Percentiles rank a stretch among this genome's conserved stretches.
These are phyloP conservation scores for Saccostrea echinata DNA, from an alignment of 1,140 invertebrate species.

Conservation along the genomic window DNA sequence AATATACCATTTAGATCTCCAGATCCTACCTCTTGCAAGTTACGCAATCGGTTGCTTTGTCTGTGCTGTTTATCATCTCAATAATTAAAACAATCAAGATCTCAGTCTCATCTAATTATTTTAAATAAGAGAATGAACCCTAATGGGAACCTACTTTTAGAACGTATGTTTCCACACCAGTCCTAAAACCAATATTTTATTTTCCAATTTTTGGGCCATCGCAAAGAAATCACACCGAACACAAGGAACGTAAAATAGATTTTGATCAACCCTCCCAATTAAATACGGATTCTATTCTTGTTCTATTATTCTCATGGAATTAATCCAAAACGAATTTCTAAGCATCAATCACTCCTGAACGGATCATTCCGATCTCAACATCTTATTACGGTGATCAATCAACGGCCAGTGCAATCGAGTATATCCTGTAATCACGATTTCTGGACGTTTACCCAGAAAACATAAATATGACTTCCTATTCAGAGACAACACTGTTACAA, in stretches of 20 bases:
- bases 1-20: too few relatives aligned
- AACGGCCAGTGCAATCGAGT: constrained; percentile 1
- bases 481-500: background rate
- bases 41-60: too few relatives aligned
- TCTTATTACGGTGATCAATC: constrained; percentile 35
- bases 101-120: too few relatives aligned
- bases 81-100: too few relatives aligned
- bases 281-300: constrained; percentile 30
- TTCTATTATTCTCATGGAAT: constrained; percentile 25
- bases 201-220: background rate
- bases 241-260: constrained; percentile 19
- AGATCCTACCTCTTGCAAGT: too few relatives aligned
- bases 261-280: constrained; percentile 29
- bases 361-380: background rate
- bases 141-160: too few relatives aligned
- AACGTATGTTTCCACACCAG: too few relatives aligned
- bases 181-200: background rate
- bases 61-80: too few relatives aligned
- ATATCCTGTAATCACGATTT: background rate
- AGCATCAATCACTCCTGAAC: background rate
- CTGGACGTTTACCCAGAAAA: background rate
- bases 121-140: too few relatives aligned
- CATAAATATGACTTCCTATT: constrained; percentile 10
- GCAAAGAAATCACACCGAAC: background rate
- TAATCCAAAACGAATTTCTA: constrained; percentile 6